Conservation (phyloP, 1,140 invertebrate species). For the Sycobia sp. region DNA sequence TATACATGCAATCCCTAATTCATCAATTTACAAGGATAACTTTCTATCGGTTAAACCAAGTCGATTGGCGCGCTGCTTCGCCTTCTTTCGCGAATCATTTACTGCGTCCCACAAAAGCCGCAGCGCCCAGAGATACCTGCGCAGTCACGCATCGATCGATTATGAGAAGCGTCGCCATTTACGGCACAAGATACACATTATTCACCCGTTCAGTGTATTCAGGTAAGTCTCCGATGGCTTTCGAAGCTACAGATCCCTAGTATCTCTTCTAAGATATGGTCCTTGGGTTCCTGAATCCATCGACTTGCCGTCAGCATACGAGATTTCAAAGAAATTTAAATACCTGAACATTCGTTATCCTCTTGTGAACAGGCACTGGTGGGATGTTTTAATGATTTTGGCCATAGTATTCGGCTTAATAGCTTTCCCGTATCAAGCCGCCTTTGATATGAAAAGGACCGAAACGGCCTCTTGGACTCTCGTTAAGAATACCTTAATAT, state of each 20-base stretch:
- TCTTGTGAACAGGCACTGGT: constrained; percentile 46
- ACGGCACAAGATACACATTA: constrained; percentile 39
- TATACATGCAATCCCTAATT: too few relatives aligned
- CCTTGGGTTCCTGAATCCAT: too few relatives aligned
- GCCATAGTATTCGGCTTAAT: constrained; percentile 40
- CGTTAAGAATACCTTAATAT: constrained; percentile 45
- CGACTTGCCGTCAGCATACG: too few relatives aligned
- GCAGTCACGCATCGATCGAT: constrained; percentile 48
- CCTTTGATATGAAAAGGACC: constrained; percentile 42
- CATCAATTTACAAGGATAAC: too few relatives aligned
- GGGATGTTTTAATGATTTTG: constrained; percentile 49
- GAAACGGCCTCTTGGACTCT: constrained; percentile 35
- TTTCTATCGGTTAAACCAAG: too few relatives aligned
- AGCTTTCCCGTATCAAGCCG: constrained; percentile 47
- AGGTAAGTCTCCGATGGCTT: constrained; percentile 51
- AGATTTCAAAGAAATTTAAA: too few relatives aligned
- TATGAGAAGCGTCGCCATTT: constrained; percentile 50
- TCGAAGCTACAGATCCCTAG: too few relatives aligned
- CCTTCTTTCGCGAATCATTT: constrained; percentile 33
- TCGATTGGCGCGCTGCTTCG: too few relatives aligned
- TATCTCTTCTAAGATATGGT: too few relatives aligned
- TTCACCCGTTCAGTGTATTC: constrained; percentile 58
- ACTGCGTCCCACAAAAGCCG: constrained; percentile 48
- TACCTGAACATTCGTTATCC: too few relatives aligned
- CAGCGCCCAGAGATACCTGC: constrained; percentile 45